A percentile compares a stretch with the other conserved stretches of the same genome.
Conservation (phyloP, 2,113 vertebrate species). For the Macrotus californicus region DNA sequence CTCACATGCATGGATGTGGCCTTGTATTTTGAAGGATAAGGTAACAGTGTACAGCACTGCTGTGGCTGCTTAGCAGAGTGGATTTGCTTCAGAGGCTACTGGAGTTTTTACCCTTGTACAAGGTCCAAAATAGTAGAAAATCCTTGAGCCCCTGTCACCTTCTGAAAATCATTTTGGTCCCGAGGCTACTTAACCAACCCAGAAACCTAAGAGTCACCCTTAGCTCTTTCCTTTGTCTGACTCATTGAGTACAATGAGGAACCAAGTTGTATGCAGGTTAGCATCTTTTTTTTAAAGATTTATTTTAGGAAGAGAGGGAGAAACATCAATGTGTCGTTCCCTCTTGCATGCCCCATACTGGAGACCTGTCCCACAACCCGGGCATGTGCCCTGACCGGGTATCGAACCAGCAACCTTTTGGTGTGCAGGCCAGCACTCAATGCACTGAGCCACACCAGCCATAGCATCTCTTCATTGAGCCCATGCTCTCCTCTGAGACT, state of each 20-base stretch:
- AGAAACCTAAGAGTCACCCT: background rate
- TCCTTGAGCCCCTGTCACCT: background rate
- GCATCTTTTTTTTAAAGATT: no score
- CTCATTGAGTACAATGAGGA: background rate
- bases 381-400: no score
- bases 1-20: background rate
- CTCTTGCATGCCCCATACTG: no score
- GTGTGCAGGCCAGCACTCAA: no score
- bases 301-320: no score
- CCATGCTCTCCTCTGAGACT: background rate
- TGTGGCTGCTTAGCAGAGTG: background rate
- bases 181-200: background rate
- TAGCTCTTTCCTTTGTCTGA: background rate
- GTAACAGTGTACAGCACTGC: background rate
- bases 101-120: background rate
- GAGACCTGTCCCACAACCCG: no score
- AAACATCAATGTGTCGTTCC: no score
- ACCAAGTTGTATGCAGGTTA: background rate
- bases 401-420: no score
- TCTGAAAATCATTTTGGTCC: constrained; percentile 8
- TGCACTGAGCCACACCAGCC: no score
- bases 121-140: background rate
- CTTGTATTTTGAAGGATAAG: background rate
- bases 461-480: background rate
- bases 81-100: background rate